Evolutionary conservation across 1,140 invertebrate genomes (phyloP), one percentile per base, ranked within the genome.

Genomic region (Polypedilum pembai): DNA sequence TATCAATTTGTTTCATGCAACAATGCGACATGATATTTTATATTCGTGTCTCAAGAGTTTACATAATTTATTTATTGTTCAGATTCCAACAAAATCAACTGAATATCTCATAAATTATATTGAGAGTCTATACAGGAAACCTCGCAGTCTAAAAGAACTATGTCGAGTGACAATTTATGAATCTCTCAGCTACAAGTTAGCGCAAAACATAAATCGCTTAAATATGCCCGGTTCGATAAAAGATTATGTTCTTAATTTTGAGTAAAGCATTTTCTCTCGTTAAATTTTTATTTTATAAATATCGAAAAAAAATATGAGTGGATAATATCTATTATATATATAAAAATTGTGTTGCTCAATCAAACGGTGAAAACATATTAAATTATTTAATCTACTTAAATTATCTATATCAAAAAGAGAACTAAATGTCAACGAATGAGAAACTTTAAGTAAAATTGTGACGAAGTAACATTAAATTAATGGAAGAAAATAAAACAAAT

Each of bases 211-310:
- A 24, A 88, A 85, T 79, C 89, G 89, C 78, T 81, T 91, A 73
- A 89, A 88, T 79, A 81, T 91, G 73, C 90, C 90, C 1, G 83
- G 83, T 73, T 82, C 85, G 41, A 82, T 91, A 2, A 90, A 89
- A 80, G 89, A 91, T 76, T 91, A 91, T 79, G 80, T 91, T 66
- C 80, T 90, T 75, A 88, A 88, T 80, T 90, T 90, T 80, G 87
- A 90, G 45, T 56, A 56, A 33, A 33, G 24, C 24, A 33, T 33
- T 33, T 33, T 33, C 5, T 33, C 24, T 33, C 5, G 1, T 33
- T 5, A 33, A 33, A 33, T 5, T 33, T 33, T 33, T 33, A 5
- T 33, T 33, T 33, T 33, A 33, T 33, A 33, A 33, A 33, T 33
- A 33, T 33, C 24, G 24, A 33, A 33, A 33, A 33, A 33, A 5